Base-by-base conservation (phyloP, 2,888 invertebrate genomes). In the Rhabditophanes sp. region DNA sequence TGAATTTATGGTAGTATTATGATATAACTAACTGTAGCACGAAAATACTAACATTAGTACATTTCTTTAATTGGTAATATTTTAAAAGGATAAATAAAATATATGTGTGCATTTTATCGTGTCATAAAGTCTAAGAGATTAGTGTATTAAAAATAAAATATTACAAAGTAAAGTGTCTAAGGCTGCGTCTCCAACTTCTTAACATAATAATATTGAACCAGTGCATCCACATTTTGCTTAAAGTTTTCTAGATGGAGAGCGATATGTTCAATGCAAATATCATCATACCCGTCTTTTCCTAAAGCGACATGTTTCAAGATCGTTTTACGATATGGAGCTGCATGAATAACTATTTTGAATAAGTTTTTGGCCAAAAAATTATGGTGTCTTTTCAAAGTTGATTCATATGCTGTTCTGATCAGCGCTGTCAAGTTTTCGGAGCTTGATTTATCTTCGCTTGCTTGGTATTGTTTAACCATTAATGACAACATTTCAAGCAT, bases 291-390 rank as follows among this genome's bases (percentile, higher is more conserved):
- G 3, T 58, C 59, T 23, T 56, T 37, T 7, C 57, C 57, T 29
- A 53, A 45, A 9, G 61, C 58, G 2, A 62, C 54, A 2, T 57
- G 52, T 34, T 58, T 55, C 25, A 61, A 41, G 14, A 61, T 45
- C 2, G 46, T 46, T 9, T 43, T 46, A 12, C 61, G 53, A 25
- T 53, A 62, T 5, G 61, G 61, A 2, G 57, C 61, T 1, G 61
- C 61, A 33, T 48, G 47, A 2, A 55, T 39, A 3, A 61, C 50
- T 9, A 62, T 59, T 42, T 55, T 58, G 38, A 61, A 61, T 6
- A 56, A 38, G 31, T 58, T 52, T 25, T 53, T 52, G 16, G 61
- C 47, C 17, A 62, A 39, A 30, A 62, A 60, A 30, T 44, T 46
- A 40, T 61, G 61, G 33, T 61, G 61, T 6, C 53, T 38, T 35